Conservation (phyloP, 2,113 vertebrate genomes). For the Peromyscus polionotus region DNA sequence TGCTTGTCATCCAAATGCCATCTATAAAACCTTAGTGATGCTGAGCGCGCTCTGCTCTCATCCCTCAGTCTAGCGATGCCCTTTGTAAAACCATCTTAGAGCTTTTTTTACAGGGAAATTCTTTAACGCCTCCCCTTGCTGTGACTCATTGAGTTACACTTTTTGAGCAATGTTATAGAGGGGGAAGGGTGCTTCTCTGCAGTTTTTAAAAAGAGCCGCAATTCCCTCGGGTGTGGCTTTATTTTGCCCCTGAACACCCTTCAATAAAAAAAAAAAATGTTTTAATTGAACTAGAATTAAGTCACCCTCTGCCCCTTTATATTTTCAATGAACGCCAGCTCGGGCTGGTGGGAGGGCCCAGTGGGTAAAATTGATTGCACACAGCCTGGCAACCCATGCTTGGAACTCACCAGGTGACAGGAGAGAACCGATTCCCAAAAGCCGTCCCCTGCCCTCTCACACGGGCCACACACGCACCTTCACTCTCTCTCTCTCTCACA, state of each 20-base stretch:
- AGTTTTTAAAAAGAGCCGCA: neutral
- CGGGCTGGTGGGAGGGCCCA: neutral
- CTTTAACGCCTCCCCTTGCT: too few species aligned
- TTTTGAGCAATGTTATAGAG: neutral
- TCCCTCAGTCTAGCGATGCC: neutral
- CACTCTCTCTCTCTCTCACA: neutral
- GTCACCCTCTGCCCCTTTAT: neutral
- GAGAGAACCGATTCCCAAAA: neutral
- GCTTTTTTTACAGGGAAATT: neutral
- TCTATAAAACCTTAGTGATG: neutral
- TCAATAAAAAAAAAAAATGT: neutral
- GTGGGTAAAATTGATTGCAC: neutral
- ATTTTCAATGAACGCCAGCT: neutral
- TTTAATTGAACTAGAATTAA: neutral
- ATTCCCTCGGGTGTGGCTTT: neutral
- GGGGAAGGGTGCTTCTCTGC: neutral
- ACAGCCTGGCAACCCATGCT: neutral
- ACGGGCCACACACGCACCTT: neutral
- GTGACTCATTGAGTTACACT: neutral
- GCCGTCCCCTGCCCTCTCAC: too few species aligned
- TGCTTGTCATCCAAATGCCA: neutral
- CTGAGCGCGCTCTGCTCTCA: neutral
- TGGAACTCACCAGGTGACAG: neutral
- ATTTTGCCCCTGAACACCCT: neutral
- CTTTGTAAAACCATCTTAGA: neutral